These are phyloP conservation scores for Agrilus cyanescens DNA, from an alignment of 2,888 invertebrate species.

Conservation along the genomic window DNA sequence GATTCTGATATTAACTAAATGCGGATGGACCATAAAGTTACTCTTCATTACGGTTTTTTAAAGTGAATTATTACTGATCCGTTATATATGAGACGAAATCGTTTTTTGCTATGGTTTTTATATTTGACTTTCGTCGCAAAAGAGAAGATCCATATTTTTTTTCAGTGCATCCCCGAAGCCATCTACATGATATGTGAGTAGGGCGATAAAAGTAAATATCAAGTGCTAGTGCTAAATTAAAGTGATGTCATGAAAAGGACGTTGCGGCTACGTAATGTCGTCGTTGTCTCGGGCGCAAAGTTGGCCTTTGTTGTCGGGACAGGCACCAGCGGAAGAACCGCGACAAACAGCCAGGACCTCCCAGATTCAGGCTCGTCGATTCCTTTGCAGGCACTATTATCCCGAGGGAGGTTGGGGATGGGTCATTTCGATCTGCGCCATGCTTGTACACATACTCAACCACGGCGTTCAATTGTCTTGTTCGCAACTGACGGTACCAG, in stretches of 20 bases:
- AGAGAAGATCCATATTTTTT: too few species aligned
- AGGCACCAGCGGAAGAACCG: slow-evolving; percentile 42
- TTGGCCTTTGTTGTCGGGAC: slow-evolving; percentile 37
- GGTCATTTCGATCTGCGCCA: slow-evolving; percentile 62
- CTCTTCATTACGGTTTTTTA: too few species aligned
- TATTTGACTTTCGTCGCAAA: too few species aligned
- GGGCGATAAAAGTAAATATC: too few species aligned
- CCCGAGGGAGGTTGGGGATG: slow-evolving; percentile 85
- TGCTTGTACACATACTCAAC: slow-evolving; percentile 59
- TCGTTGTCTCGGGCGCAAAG: slow-evolving; percentile 40
- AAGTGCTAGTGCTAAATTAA: too few species aligned
- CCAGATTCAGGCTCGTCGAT: slow-evolving; percentile 49
- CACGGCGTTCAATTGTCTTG: slow-evolving; percentile 61
- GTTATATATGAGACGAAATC: too few species aligned
- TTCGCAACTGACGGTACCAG: slow-evolving; percentile 50
- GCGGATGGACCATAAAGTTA: too few species aligned
- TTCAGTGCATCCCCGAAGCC: too few species aligned
- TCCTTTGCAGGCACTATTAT: slow-evolving; percentile 65
- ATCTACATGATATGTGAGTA: too few species aligned
- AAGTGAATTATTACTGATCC: too few species aligned
- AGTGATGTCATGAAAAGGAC: slow-evolving; percentile 2
- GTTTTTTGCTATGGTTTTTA: too few species aligned
- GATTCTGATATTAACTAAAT: too few species aligned
- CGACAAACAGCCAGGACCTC: slow-evolving; percentile 24
- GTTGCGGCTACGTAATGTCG: slow-evolving; percentile 23